Evolutionary conservation across 2,797 vertebrate genomes (phyloP).

Genomic region (Lycodopsis pacificus): DNA sequence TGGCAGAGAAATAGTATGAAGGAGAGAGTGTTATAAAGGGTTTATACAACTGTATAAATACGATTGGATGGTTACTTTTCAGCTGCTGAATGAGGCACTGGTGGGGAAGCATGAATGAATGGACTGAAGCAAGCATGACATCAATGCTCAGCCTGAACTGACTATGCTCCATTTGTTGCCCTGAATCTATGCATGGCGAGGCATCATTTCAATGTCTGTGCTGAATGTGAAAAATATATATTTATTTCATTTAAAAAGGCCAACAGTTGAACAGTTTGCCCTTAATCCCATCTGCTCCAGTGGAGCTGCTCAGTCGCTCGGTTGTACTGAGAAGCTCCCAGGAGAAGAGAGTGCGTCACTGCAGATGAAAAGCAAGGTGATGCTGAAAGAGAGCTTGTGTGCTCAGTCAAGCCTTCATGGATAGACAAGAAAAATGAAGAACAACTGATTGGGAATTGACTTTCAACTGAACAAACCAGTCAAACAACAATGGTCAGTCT

Average conservation of each 20-base stretch:
- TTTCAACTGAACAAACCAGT: constrained; percentile 44
- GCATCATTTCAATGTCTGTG: constrained; percentile 31
- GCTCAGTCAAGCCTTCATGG: constrained; percentile 37
- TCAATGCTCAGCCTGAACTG: constrained; percentile 27
- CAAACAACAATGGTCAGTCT: constrained; percentile 33
- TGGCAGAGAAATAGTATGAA: background rate
- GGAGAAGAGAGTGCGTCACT: constrained; percentile 36
- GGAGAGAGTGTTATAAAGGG: background rate
- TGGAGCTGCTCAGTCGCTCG: constrained; percentile 63
- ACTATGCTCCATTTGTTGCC: constrained; percentile 39
- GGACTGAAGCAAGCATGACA: background rate
- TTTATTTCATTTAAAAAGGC: constrained; percentile 18
- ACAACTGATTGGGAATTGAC: constrained; percentile 39
- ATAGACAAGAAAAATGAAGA: constrained; percentile 22
- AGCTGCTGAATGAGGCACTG: constrained; percentile 11
- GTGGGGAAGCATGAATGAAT: constrained; percentile 15
- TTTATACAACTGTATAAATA: background rate
- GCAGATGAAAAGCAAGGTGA: constrained; percentile 64
- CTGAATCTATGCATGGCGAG: constrained; percentile 34
- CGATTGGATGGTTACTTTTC: background rate
- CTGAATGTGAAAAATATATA: constrained; percentile 47
- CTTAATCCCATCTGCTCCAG: constrained; percentile 71
- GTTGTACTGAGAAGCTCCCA: constrained; percentile 39
- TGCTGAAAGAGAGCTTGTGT: constrained; percentile 49
- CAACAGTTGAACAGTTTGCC: constrained; percentile 57